phyloP scores from a whole-genome alignment of 2,797 vertebrate species.

The Linurgus olivaceus region DNA sequence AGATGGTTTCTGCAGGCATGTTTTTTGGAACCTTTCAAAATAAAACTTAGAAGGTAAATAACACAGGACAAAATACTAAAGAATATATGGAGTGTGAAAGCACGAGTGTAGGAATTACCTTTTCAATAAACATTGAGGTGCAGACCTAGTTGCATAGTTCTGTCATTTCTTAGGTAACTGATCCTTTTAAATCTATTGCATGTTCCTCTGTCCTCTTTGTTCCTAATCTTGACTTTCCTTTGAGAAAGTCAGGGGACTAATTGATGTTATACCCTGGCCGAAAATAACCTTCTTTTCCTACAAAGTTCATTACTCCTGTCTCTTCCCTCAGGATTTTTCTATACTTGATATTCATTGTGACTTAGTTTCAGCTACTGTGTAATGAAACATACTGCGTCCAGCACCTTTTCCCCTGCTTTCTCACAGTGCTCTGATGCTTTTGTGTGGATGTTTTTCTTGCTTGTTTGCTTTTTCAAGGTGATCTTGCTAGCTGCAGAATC shows the following conservation, averaged over 20 bases:
- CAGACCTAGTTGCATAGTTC: not conserved
- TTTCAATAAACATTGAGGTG: not conserved
- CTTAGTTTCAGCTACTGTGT: not conserved
- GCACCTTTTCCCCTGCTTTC: not conserved
- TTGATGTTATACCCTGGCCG: not conserved
- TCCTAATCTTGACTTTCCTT: not conserved
- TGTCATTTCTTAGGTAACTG: not conserved
- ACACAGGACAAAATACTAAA: not conserved
- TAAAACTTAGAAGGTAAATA: not conserved
- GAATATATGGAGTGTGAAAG: not conserved
- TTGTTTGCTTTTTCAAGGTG: not conserved
- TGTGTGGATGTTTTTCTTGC: not conserved
- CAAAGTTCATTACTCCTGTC: not conserved
- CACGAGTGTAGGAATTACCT: not conserved
- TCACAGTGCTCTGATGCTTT: not conserved
- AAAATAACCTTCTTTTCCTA: not conserved
- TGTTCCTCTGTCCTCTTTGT: not conserved
- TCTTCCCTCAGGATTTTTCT: not conserved
- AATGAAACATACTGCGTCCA: not conserved
- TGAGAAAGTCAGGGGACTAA: not conserved
- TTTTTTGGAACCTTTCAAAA: not conserved
- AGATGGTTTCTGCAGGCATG: not conserved
- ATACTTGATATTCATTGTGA: not conserved
- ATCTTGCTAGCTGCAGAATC: not conserved
- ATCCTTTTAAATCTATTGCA: not conserved